phyloP scores from a whole-genome alignment of 2,888 invertebrate species.

The Shargacucullia verbasci region DNA sequence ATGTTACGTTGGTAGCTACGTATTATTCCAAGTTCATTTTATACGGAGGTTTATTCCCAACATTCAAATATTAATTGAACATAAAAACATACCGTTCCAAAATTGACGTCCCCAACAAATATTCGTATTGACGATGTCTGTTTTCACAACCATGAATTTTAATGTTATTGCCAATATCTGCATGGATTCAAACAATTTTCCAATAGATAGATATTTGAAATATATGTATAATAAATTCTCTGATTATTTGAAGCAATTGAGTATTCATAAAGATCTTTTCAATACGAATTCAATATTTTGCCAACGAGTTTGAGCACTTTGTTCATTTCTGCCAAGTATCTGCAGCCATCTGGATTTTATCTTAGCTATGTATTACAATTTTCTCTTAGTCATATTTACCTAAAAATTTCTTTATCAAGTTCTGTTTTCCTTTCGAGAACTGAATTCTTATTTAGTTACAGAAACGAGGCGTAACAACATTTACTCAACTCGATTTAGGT shows the following conservation, averaged over 20 bases:
- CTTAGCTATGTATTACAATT: conserved; percentile 70
- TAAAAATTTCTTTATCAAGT: conserved; percentile 65
- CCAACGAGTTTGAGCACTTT: conserved; percentile 63
- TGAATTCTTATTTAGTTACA: conserved; percentile 74
- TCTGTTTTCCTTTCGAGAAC: conserved; percentile 72
- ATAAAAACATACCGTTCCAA: conserved; percentile 26
- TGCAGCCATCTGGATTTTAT: conserved; percentile 74
- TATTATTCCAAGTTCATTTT: not conserved
- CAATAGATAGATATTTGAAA: conserved; percentile 36
- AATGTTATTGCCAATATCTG: conserved; percentile 48
- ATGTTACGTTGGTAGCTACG: conserved; percentile 31
- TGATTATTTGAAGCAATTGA: conserved; percentile 62
- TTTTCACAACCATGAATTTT: conserved; percentile 52
- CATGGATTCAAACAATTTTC: conserved; percentile 42
- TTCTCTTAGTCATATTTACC: conserved; percentile 71
- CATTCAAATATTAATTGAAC: conserved; percentile 25
- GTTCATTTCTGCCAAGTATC: conserved; percentile 64
- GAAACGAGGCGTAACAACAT: conserved; percentile 72
- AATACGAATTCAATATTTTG: conserved; percentile 65
- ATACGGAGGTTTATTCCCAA: conserved; percentile 15
- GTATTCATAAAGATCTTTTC: conserved; percentile 63
- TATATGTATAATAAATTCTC: conserved; percentile 48
- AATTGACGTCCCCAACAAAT: conserved; percentile 29
- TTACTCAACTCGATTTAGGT: conserved; percentile 73
- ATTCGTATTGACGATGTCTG: conserved; percentile 37